phyloP scores from a whole-genome alignment of 2,888 invertebrate species.

The Branchipolynoe longqiensis region DNA sequence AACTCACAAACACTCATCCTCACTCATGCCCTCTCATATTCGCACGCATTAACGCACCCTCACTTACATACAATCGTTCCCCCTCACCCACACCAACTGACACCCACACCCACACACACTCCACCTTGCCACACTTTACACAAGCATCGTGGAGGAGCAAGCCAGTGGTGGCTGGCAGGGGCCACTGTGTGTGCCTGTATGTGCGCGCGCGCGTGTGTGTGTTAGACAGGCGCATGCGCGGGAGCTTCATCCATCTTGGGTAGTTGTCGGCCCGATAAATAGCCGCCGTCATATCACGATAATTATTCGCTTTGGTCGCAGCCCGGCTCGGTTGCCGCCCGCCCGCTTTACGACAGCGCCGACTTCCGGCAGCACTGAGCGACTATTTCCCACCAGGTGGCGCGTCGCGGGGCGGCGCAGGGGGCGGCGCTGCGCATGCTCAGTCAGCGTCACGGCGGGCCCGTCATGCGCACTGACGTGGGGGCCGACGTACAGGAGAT shows the following conservation, averaged over 20 bases:
- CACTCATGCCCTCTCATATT: no score
- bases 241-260: slow-evolving; percentile 20
- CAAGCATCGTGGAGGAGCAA: no score
- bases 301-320: slow-evolving; percentile 55
- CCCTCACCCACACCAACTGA: no score
- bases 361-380: slow-evolving; percentile 46
- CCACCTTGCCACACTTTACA: no score
- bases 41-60: no score
- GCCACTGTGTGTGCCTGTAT: no score
- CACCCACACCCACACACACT: no score
- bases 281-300: slow-evolving; percentile 50
- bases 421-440: slow-evolving; percentile 42
- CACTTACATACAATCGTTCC: no score
- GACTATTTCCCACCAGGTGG: slow-evolving; percentile 50
- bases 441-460: slow-evolving; percentile 22
- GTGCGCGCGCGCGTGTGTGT: no score
- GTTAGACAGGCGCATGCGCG: not conserved
- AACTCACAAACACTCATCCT: no score
- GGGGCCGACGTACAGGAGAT: slow-evolving; percentile 35
- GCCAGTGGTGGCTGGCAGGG: no score
- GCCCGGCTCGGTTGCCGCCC: slow-evolving; percentile 14
- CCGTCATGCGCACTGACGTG: slow-evolving; percentile 39
- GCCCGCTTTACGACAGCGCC: slow-evolving; percentile 42
- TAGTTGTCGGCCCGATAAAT: slow-evolving; percentile 44
- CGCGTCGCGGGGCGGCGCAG: not conserved